Conservation (phyloP, 2,888 invertebrate species). For the Psylliodes chrysocephalus region DNA sequence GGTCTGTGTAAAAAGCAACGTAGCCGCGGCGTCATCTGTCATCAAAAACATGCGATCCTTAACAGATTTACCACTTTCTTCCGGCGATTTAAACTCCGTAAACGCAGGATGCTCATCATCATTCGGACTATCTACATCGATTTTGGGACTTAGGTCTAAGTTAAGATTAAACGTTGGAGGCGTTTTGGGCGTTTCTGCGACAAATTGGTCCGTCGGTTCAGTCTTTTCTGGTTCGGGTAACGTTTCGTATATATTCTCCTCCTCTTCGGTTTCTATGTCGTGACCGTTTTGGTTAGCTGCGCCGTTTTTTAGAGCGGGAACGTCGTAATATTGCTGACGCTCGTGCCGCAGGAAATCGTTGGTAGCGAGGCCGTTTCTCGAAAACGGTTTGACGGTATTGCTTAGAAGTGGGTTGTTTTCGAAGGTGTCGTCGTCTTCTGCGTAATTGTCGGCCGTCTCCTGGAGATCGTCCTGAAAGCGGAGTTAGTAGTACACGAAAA, state of each 20-base stretch:
- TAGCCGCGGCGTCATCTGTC: conserved; percentile 60
- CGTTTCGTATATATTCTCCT: conserved; percentile 52
- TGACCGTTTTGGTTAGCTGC: conserved; percentile 46
- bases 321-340: conserved; percentile 53
- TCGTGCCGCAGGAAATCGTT: conserved; percentile 56
- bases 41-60: conserved; percentile 62
- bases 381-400: conserved; percentile 32
- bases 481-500: conserved; percentile 51
- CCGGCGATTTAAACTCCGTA: conserved; percentile 27
- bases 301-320: conserved; percentile 42
- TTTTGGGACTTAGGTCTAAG: conserved; percentile 39
- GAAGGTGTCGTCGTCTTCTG: conserved; percentile 47
- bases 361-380: conserved; percentile 46
- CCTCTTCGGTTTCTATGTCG: conserved; percentile 30
- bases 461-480: conserved; percentile 57
- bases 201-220: conserved; percentile 53
- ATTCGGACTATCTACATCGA: conserved; percentile 34
- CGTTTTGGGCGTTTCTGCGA: conserved; percentile 39
- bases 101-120: no score
- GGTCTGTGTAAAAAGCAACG: conserved; percentile 63
- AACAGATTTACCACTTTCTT: conserved; percentile 50
- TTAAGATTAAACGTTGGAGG: conserved; percentile 33
- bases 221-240: conserved; percentile 52
- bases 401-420: conserved; percentile 54
- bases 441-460: conserved; percentile 45